These are phyloP conservation scores for Orthosia cruda DNA, from an alignment of 2,888 invertebrate species.

Conservation along the genomic window DNA sequence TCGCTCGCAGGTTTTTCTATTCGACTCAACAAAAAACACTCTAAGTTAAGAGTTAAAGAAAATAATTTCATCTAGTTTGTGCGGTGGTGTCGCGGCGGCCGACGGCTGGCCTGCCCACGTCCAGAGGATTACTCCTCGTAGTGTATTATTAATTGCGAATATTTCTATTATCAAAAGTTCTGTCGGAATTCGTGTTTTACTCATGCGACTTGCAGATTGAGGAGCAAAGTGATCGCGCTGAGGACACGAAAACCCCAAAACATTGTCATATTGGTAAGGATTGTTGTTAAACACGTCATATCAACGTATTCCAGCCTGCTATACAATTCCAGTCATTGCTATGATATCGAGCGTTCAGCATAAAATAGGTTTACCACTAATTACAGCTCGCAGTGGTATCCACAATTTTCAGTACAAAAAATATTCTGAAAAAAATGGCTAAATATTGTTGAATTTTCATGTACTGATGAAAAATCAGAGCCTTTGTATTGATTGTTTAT, in stretches of 20 bases:
- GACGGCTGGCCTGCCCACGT: slow-evolving; percentile 26
- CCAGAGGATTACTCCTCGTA: slow-evolving; percentile 16
- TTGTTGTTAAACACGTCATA: not conserved
- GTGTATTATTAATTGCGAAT: slow-evolving; percentile 15
- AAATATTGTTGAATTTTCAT: slow-evolving; percentile 29
- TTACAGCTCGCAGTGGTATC: slow-evolving; percentile 42
- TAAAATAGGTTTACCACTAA: slow-evolving; percentile 47
- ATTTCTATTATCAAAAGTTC: slow-evolving; percentile 18
- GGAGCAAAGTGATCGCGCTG: slow-evolving; percentile 30
- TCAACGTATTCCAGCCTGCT: not conserved
- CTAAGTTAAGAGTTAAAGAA: slow-evolving; percentile 68
- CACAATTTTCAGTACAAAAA: slow-evolving; percentile 35
- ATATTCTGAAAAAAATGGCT: slow-evolving; percentile 12
- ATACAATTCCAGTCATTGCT: slow-evolving; percentile 4
- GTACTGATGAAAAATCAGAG: slow-evolving; percentile 11
- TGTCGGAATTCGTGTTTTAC: slow-evolving; percentile 20
- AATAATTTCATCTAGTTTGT: slow-evolving; percentile 69
- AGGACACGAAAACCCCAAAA: slow-evolving; percentile 3
- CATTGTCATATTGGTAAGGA: not conserved
- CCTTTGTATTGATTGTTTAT: slow-evolving; percentile 40
- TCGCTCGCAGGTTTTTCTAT: slow-evolving; percentile 87
- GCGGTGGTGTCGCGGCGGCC: slow-evolving; percentile 38
- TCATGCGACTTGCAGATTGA: slow-evolving; percentile 1
- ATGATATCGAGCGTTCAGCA: slow-evolving; percentile 7
- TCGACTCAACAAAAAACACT: slow-evolving; percentile 77